These are phyloP conservation scores for Molothrus aeneus DNA, from an alignment of 2,797 vertebrate genomes.

Conservation along the genomic window DNA sequence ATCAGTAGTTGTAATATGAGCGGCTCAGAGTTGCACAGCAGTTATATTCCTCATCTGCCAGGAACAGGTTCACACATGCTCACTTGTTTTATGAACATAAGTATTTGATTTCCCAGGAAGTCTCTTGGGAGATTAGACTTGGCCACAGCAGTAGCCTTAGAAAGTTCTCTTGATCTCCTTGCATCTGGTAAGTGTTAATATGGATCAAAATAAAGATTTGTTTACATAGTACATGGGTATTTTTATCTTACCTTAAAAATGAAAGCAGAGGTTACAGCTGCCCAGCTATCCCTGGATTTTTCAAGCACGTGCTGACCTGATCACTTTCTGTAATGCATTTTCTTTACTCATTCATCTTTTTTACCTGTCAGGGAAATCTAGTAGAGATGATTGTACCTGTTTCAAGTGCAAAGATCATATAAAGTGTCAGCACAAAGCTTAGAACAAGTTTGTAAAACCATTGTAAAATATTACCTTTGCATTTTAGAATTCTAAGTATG, in stretches of 20 bases:
- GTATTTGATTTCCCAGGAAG: background rate
- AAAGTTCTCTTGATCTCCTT: constrained; percentile 11
- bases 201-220: constrained; percentile 17
- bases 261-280: background rate
- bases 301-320: background rate
- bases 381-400: background rate
- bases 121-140: background rate
- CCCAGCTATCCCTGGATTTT: background rate
- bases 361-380: background rate
- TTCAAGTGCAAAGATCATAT: background rate
- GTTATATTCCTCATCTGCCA: background rate
- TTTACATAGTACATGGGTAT: background rate
- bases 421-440: background rate
- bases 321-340: background rate
- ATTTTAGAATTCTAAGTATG: background rate
- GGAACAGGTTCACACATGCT: background rate
- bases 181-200: constrained; percentile 44
- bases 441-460: background rate
- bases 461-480: background rate
- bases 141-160: background rate
- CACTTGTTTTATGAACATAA: background rate
- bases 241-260: background rate
- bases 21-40: background rate
- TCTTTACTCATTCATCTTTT: background rate
- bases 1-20: background rate